These are phyloP conservation scores for Oplegnathus fasciatus DNA, from an alignment of 2,113 vertebrate species.

Conservation along the genomic window DNA sequence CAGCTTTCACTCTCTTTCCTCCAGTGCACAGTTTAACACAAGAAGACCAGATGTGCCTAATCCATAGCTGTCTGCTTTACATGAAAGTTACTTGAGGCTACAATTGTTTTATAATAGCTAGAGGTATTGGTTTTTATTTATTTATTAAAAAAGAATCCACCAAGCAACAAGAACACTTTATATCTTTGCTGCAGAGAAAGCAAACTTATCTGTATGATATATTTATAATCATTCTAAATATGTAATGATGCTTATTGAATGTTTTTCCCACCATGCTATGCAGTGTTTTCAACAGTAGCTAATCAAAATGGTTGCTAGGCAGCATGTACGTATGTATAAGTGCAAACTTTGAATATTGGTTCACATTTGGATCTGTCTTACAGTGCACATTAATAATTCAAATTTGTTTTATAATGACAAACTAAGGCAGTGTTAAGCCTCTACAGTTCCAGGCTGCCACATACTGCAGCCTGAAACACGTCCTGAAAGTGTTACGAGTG, in stretches of 20 bases:
- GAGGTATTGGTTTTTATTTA: not conserved
- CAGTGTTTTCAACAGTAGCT: not conserved
- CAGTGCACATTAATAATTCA: conserved; percentile 6
- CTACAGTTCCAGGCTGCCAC: not conserved
- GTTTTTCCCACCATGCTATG: not conserved
- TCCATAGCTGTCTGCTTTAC: not conserved
- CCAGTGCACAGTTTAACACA: not conserved
- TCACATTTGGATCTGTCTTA: not conserved
- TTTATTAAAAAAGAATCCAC: not conserved
- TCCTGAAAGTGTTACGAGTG: not conserved
- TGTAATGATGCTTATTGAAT: not conserved
- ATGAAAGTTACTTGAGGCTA: not conserved
- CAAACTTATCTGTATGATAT: not conserved
- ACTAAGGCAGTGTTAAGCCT: not conserved
- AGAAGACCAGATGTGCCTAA: not conserved
- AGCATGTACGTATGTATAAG: not conserved
- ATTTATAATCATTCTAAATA: not conserved
- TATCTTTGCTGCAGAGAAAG: not conserved
- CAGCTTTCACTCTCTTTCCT: not conserved
- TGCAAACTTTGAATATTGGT: not conserved
- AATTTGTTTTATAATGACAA: not conserved
- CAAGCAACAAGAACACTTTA: not conserved
- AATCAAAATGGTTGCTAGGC: conserved; percentile 1
- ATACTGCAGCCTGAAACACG: not conserved
- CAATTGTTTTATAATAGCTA: not conserved